phyloP scores from a whole-genome alignment of 2,888 invertebrate species.

The Physocephala rufipes region DNA sequence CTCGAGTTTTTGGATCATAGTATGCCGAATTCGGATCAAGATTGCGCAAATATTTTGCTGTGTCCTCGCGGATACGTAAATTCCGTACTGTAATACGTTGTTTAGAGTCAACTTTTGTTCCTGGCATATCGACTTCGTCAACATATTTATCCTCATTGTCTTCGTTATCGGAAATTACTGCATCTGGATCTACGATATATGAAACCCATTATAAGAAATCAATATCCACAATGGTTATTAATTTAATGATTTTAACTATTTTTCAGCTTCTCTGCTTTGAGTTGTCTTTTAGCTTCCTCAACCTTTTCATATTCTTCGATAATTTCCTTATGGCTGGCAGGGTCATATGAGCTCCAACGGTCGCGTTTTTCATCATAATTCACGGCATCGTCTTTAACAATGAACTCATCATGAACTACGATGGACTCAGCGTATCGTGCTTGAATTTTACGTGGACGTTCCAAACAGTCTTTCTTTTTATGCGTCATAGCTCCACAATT shows the following conservation, averaged over 20 bases:
- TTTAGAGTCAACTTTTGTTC: conserved; percentile 98
- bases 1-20: conserved; percentile 98
- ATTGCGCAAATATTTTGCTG: conserved; percentile 97
- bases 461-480: conserved; percentile 94
- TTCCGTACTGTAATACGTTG: conserved; percentile 99
- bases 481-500: conserved; percentile 99
- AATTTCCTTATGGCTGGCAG: conserved; percentile 86
- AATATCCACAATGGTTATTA: background rate
- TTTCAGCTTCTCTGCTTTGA: conserved; percentile 89
- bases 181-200: conserved; percentile 67
- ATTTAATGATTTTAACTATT: conserved; percentile 64
- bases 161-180: conserved; percentile 77
- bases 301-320: conserved; percentile 94
- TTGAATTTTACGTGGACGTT: conserved; percentile 89
- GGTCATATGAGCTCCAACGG: conserved; percentile 95
- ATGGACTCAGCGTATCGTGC: conserved; percentile 88
- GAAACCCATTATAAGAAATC: background rate
- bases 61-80: conserved; percentile 97
- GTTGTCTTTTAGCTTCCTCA: conserved; percentile 88
- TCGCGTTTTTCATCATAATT: conserved; percentile 97
- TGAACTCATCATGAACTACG: conserved; percentile 92
- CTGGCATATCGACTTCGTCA: conserved; percentile 97
- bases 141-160: conserved; percentile 93
- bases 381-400: conserved; percentile 79
- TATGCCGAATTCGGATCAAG: conserved; percentile 97